These are phyloP conservation scores for Euura saliciscinereae DNA, from an alignment of 1,140 invertebrate genomes.

Conservation along the genomic window DNA sequence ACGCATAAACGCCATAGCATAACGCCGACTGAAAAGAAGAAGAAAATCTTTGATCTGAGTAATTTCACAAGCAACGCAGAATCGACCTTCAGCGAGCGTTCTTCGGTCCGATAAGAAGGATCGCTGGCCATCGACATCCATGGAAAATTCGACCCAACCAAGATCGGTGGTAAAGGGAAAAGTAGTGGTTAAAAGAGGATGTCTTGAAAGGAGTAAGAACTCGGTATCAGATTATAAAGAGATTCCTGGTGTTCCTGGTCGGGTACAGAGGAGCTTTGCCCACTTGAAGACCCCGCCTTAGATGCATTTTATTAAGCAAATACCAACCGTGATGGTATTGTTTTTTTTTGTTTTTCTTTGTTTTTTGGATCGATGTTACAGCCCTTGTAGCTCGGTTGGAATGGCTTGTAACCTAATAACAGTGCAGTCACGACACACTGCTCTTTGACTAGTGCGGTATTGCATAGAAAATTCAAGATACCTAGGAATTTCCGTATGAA, in stretches of 20 bases:
- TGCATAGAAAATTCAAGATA: background rate
- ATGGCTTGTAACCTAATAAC: background rate
- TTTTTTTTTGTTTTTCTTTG: background rate
- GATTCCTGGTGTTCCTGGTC: constrained; percentile 37
- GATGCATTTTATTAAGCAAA: constrained; percentile 51
- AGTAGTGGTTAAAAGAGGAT: constrained; percentile 2
- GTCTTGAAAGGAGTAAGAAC: background rate
- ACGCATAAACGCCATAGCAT: background rate
- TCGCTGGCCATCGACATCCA: background rate
- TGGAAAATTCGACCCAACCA: constrained; percentile 9
- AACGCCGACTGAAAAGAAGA: background rate
- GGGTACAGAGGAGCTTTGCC: constrained; percentile 14
- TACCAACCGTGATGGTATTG: constrained; percentile 34
- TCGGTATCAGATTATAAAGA: constrained; percentile 28
- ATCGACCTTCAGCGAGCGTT: too few relatives aligned
- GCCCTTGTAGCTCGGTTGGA: background rate
- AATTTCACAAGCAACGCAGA: too few relatives aligned
- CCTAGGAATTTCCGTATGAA: too few relatives aligned
- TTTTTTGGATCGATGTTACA: background rate
- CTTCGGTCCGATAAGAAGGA: background rate
- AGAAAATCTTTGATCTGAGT: background rate
- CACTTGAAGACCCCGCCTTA: constrained; percentile 27
- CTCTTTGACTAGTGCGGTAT: background rate
- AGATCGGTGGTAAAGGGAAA: background rate
- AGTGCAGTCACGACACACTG: background rate